Evolutionary conservation across 1,140 invertebrate genomes (phyloP).

Genomic region (Drosophila cardini): DNA sequence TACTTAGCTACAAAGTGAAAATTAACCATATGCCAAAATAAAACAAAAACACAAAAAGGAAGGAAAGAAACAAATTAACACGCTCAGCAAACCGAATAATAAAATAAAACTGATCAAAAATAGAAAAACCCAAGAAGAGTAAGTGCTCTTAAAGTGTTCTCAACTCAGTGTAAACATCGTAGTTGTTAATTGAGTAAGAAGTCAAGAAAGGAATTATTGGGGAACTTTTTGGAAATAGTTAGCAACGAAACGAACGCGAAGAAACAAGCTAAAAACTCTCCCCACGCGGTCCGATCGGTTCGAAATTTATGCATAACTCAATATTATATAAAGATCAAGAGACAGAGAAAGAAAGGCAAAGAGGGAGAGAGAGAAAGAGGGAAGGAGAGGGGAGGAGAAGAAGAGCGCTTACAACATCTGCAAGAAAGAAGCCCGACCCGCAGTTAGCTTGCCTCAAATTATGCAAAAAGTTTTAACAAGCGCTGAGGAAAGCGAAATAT

Average conservation of each 20-base stretch:
- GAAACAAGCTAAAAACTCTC: slow-evolving; percentile 6
- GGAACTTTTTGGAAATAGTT: not conserved
- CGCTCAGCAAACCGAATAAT: not conserved
- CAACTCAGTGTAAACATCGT: slow-evolving; percentile 26
- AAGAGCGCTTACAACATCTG: slow-evolving; percentile 36
- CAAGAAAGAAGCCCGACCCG: slow-evolving; percentile 57
- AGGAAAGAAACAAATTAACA: not conserved
- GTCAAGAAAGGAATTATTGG: not conserved
- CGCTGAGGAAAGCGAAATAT: slow-evolving; percentile 74
- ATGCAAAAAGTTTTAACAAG: slow-evolving; percentile 67
- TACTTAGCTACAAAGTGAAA: slow-evolving; percentile 48
- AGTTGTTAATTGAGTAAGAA: slow-evolving; percentile 67
- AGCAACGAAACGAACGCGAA: not conserved
- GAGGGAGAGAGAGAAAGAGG: not conserved
- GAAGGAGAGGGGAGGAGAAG: not conserved
- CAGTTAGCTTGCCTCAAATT: slow-evolving; percentile 44
- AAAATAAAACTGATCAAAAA: not conserved
- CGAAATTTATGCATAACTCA: slow-evolving; percentile 30
- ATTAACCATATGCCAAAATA: slow-evolving; percentile 36
- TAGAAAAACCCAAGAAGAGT: slow-evolving; percentile 9
- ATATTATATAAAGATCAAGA: slow-evolving; percentile 36
- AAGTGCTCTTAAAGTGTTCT: slow-evolving; percentile 34
- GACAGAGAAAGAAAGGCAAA: not conserved
- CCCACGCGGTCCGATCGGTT: slow-evolving; percentile 16
- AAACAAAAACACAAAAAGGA: too few species aligned